Conservation (phyloP, 2,797 vertebrate genomes). For the Somateria mollissima region DNA sequence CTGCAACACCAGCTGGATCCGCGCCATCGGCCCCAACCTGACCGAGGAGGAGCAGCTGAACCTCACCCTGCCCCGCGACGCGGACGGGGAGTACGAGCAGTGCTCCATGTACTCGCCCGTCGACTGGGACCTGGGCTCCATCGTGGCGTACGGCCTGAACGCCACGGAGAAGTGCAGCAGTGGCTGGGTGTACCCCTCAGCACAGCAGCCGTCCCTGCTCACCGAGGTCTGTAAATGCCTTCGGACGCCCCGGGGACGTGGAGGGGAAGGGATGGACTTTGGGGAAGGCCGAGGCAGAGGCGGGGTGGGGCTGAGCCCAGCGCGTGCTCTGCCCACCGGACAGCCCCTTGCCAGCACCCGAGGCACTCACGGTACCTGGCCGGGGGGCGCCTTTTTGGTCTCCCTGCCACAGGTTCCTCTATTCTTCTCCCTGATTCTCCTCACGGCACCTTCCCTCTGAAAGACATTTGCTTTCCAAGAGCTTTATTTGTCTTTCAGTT, state of each 20-base stretch:
- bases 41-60: slow-evolving; percentile 78
- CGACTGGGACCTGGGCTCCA: slow-evolving; percentile 77
- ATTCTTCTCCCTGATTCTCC: not conserved
- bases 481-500: no score
- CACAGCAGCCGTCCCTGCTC: not conserved
- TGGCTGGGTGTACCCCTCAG: slow-evolving; percentile 81
- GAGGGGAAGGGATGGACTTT: not conserved
- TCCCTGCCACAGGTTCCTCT: not conserved
- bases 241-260: rapidly evolving
- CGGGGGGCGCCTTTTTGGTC: not conserved
- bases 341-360: no score
- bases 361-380: no score
- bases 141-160: slow-evolving; percentile 82
- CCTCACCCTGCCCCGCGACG: slow-evolving; percentile 82
- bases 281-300: not conserved
- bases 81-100: slow-evolving; percentile 76
- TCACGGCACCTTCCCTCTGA: no score
- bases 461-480: no score
- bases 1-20: no score
- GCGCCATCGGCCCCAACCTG: slow-evolving; percentile 27
- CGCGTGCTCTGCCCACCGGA: not conserved
- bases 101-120: slow-evolving; percentile 85
- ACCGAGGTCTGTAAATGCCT: slow-evolving; percentile 80
- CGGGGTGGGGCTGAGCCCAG: not conserved
- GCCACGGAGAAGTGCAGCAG: slow-evolving; percentile 76